Percentiles rank a stretch among this genome's conserved stretches.
These are phyloP conservation scores for Brienomyrus longianalis DNA, from an alignment of 2,113 vertebrate species.

Conservation along the genomic window DNA sequence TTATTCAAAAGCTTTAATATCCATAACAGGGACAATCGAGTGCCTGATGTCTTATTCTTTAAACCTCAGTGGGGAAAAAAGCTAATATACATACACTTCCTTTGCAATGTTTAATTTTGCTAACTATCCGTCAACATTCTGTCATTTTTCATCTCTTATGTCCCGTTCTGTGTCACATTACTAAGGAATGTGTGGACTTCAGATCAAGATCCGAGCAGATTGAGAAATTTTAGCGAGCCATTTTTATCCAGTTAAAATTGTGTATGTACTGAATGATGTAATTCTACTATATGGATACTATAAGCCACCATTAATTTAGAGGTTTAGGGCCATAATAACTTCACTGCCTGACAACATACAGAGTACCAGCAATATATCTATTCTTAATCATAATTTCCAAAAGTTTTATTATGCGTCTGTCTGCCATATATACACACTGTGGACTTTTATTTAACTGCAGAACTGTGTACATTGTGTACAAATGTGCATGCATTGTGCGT, in stretches of 20 bases:
- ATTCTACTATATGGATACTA: neutral
- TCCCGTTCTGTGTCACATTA: neutral
- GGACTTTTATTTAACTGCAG: neutral
- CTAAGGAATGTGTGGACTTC: neutral
- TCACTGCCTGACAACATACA: neutral
- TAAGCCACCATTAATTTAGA: neutral
- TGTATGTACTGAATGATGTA: neutral
- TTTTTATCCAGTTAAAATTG: neutral
- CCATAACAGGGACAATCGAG: neutral
- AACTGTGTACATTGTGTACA: neutral
- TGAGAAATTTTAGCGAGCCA: neutral
- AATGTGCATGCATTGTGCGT: neutral
- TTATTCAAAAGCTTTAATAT: neutral
- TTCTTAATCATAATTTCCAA: neutral
- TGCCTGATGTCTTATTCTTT: neutral
- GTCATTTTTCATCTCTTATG: neutral
- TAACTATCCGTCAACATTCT: neutral
- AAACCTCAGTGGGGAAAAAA: neutral
- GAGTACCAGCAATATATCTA: neutral
- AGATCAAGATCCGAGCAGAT: neutral
- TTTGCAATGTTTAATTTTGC: neutral
- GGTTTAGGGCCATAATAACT: neutral
- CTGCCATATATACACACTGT: neutral
- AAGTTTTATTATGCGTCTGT: neutral
- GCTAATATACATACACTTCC: neutral